A percentile compares a stretch with the other conserved stretches of the same genome.
phyloP scores from a whole-genome alignment of 2,113 vertebrate genomes.

The Nothobranchius furzeri region DNA sequence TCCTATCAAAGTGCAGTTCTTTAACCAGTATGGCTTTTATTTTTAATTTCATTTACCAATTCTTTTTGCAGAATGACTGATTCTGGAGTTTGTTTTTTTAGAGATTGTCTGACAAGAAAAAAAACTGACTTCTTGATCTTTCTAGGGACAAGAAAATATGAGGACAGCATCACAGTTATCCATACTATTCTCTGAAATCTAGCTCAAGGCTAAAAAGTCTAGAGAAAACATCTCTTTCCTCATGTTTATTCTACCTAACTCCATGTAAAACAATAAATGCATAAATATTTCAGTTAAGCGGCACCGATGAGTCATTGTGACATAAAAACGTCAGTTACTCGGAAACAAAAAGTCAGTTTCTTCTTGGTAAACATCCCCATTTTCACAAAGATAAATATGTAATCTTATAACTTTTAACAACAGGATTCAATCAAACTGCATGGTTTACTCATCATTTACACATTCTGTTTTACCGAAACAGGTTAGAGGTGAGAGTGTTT shows the following conservation, averaged over 20 bases:
- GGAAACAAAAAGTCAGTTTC: neutral
- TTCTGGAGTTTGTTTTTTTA: too few relatives aligned
- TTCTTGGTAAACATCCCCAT: neutral
- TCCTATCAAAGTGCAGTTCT: too few relatives aligned
- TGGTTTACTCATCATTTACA: conserved; percentile 53
- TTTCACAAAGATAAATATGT: neutral
- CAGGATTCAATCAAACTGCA: neutral
- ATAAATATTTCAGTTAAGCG: neutral
- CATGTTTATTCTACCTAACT: too few relatives aligned
- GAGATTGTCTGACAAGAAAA: too few relatives aligned
- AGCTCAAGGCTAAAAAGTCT: too few relatives aligned
- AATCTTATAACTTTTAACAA: neutral
- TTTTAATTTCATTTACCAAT: too few relatives aligned
- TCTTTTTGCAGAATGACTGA: too few relatives aligned
- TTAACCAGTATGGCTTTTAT: too few relatives aligned
- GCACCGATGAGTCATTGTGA: conserved; percentile 30
- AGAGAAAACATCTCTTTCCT: neutral
- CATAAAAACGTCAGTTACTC: conserved; percentile 38
- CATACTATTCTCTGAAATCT: neutral
- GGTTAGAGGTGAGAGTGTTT: conserved; percentile 23
- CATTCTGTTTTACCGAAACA: conserved; percentile 38
- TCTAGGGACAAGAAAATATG: too few relatives aligned
- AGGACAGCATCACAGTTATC: too few relatives aligned
- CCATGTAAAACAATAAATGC: neutral
- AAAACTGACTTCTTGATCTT: too few relatives aligned